Evolutionary conservation across 1,140 invertebrate species (phyloP).

Genomic region (Tetramorium simillimum): DNA sequence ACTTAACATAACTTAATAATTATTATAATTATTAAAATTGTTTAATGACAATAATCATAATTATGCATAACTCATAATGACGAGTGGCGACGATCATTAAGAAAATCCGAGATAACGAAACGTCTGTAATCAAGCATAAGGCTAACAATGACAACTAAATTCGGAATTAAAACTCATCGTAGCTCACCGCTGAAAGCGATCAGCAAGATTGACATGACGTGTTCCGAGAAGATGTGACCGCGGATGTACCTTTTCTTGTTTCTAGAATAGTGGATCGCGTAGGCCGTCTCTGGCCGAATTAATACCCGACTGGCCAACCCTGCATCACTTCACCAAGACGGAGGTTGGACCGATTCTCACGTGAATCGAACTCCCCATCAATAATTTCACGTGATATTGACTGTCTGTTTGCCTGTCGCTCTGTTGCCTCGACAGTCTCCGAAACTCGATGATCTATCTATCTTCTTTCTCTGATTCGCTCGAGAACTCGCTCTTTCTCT

Average conservation of each 20-base stretch:
- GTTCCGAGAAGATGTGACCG: slow-evolving; percentile 58
- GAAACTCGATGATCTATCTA: slow-evolving; percentile 32
- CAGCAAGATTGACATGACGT: slow-evolving; percentile 29
- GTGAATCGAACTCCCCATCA: slow-evolving; percentile 39
- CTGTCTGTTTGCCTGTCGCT: slow-evolving; percentile 49
- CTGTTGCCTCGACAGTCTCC: slow-evolving; percentile 11
- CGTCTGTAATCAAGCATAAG: not conserved
- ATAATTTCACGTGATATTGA: slow-evolving; percentile 66
- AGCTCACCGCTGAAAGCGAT: not conserved
- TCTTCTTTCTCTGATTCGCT: slow-evolving; percentile 46
- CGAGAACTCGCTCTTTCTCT: slow-evolving; percentile 38
- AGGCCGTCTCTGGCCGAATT: slow-evolving; percentile 96
- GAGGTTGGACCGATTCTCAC: slow-evolving; percentile 88
- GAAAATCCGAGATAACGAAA: slow-evolving; percentile 10
- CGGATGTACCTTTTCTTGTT: slow-evolving; percentile 74
- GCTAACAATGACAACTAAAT: slow-evolving; percentile 10
- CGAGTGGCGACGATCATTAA: slow-evolving; percentile 9
- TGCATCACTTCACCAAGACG: slow-evolving; percentile 93
- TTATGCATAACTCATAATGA: slow-evolving; percentile 29
- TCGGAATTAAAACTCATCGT: not conserved
- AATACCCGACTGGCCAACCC: slow-evolving; percentile 98
- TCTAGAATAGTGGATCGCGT: slow-evolving; percentile 89
- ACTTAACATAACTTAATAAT: not conserved
- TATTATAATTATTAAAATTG: slow-evolving; percentile 4
- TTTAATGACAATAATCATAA: slow-evolving; percentile 8